Evolutionary conservation across 2,888 invertebrate species (phyloP).

Genomic region (Thysanoteuthis rhombus): DNA sequence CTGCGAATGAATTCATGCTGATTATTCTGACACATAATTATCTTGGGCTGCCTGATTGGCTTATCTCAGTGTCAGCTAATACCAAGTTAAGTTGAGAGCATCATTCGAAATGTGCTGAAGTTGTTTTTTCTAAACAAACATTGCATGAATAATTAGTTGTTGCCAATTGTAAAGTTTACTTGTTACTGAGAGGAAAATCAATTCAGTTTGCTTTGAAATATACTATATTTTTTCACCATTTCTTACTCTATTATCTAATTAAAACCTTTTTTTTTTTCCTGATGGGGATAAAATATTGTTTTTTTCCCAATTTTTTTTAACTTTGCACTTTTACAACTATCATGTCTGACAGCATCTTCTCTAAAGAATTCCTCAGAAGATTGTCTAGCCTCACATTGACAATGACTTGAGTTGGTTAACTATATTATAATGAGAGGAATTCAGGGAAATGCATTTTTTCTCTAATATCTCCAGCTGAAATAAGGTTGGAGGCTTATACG

Average conservation of each 20-base stretch:
- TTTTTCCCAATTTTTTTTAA: too few relatives aligned
- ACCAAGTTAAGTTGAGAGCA: background rate
- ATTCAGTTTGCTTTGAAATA: background rate
- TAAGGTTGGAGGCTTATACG: too few relatives aligned
- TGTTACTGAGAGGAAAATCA: background rate
- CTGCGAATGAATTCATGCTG: background rate
- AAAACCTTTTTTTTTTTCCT: too few relatives aligned
- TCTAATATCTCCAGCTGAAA: too few relatives aligned
- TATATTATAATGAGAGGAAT: too few relatives aligned
- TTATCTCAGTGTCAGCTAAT: background rate
- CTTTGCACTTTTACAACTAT: too few relatives aligned
- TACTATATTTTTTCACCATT: background rate
- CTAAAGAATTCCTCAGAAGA: too few relatives aligned
- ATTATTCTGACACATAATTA: background rate
- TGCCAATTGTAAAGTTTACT: background rate
- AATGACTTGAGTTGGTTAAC: too few relatives aligned
- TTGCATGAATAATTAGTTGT: background rate
- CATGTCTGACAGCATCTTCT: too few relatives aligned
- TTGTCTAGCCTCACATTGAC: too few relatives aligned
- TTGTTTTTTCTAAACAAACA: background rate
- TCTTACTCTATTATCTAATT: background rate
- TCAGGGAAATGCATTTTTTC: too few relatives aligned
- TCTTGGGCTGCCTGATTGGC: background rate
- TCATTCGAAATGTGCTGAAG: background rate
- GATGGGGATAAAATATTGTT: too few relatives aligned